Conservation (phyloP, 1,140 invertebrate species). For the Drosophila asahinai region DNA sequence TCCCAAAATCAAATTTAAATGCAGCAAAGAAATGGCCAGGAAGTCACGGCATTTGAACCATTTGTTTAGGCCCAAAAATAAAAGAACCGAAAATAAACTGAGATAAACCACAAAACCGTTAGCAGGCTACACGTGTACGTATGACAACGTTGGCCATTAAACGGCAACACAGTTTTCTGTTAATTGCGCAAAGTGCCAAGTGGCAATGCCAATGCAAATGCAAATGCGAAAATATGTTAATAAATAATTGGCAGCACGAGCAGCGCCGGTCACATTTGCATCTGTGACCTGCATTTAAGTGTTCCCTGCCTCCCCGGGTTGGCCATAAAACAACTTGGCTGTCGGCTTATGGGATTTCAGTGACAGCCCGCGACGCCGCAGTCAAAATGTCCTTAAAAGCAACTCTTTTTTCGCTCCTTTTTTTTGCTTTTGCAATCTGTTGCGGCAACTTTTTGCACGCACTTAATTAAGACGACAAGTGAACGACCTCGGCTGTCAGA, state of each 20-base stretch:
- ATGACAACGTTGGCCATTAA: conserved; percentile 50
- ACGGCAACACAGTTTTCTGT: conserved; percentile 24
- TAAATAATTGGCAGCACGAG: conserved; percentile 61
- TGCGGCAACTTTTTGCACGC: conserved; percentile 57
- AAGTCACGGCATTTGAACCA: conserved; percentile 81
- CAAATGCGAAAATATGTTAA: conserved; percentile 52
- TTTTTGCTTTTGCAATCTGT: conserved; percentile 33
- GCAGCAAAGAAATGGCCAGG: conserved; percentile 69
- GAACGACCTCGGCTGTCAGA: conserved; percentile 78
- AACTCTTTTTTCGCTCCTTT: not conserved
- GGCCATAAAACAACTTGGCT: conserved; percentile 59
- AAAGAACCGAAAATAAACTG: not conserved
- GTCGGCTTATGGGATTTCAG: conserved; percentile 75
- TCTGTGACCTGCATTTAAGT: conserved; percentile 55
- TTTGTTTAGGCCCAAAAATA: conserved; percentile 59
- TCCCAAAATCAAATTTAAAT: conserved; percentile 84
- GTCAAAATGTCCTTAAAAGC: conserved; percentile 74
- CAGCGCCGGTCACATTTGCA: conserved; percentile 26
- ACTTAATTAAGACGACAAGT: conserved; percentile 82
- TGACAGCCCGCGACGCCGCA: conserved; percentile 64
- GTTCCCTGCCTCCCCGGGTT: not conserved
- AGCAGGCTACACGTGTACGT: conserved; percentile 37
- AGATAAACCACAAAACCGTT: conserved; percentile 64
- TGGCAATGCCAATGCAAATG: conserved; percentile 39
- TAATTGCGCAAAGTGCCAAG: conserved; percentile 67